These are phyloP conservation scores for Sarcophaga rosellei DNA, from an alignment of 2,888 invertebrate species.

Conservation along the genomic window DNA sequence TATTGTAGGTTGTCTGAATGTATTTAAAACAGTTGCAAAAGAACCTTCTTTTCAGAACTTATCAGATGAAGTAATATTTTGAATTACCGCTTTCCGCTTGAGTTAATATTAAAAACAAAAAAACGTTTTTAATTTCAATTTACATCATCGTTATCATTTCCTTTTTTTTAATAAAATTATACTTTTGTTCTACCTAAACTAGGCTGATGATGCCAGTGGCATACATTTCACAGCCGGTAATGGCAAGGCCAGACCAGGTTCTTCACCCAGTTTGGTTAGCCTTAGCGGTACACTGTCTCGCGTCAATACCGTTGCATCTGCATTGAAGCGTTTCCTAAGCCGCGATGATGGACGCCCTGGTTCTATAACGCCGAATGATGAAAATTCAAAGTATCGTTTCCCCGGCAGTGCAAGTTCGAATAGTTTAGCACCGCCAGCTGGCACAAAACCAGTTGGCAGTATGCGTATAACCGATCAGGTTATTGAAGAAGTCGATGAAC, in stretches of 20 bases:
- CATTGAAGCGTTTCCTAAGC: constrained; percentile 89
- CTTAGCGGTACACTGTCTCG: constrained; percentile 85
- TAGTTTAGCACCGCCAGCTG: constrained; percentile 73
- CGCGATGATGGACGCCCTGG: constrained; percentile 85
- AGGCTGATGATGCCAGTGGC: constrained; percentile 88
- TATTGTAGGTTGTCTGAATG: no score
- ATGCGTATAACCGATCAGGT: constrained; percentile 88
- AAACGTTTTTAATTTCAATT: not conserved
- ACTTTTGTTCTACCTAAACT: constrained; percentile 65
- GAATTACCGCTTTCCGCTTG: constrained; percentile 39
- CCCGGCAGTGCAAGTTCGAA: constrained; percentile 80
- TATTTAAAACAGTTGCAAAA: no score
- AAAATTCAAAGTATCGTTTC: constrained; percentile 77
- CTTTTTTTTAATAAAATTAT: not conserved
- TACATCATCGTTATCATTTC: not conserved
- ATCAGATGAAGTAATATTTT: constrained; percentile 4
- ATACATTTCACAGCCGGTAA: constrained; percentile 87
- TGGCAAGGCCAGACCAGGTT: constrained; percentile 82
- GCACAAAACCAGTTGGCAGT: constrained; percentile 79
- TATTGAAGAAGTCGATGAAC: constrained; percentile 91
- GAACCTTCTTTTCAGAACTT: not conserved
- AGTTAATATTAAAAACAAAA: not conserved
- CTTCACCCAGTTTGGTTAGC: constrained; percentile 81
- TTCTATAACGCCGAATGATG: constrained; percentile 80
- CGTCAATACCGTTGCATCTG: constrained; percentile 89